Base-by-base conservation (phyloP, 2,113 vertebrate species). In the Arvicanthis niloticus region DNA sequence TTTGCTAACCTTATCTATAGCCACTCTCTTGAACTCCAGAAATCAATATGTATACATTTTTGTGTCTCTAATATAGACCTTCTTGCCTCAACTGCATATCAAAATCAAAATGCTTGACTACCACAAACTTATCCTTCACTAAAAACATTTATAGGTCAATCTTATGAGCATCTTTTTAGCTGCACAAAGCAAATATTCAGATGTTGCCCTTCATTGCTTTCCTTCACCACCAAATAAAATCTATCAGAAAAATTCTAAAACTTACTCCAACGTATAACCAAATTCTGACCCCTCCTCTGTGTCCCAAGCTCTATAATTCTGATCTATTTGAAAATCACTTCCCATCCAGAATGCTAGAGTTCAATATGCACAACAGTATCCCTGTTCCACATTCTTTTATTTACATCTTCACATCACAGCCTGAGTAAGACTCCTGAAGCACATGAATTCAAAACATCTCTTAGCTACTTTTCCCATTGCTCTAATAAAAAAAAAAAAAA, bases 351-450 rank as follows among this genome's bases (percentile, higher is more conserved):
- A 72, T 34, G 34, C 0, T 92, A 40, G 29, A 56, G 15, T 8
- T 90, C 31, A 62, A 34, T 45, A 84, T 1, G 26, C 26, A 42
- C 53, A 90, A 88, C 1, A 60, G 2, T 84, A 53, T 82, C n/a
- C 60, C 9, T 48, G 26, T 31, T 91, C 21, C 89, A 73, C 12
- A 40, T 62, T 70, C 48, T 76, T 53, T 87, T 81, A 13, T 76
- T 91, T 65, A 72, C n/a, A 82, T 70, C 93, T 29, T 81, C 31
- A 76, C 68, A 77, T 0, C 29, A 26, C 0, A 93, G 29, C 29
- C 72, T 73, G 68, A 70, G 29, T 93, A 89, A 85, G 75, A 84
- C 31, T 95, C 29, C 73, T 85, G 4, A 88, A 93, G 92, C 9
- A 70, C 21, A 91, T 51, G 11, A 78, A 78, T 24, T 17, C 11